These are phyloP conservation scores for Drosophila guanche DNA, from an alignment of 1,140 invertebrate species.

Conservation along the genomic window DNA sequence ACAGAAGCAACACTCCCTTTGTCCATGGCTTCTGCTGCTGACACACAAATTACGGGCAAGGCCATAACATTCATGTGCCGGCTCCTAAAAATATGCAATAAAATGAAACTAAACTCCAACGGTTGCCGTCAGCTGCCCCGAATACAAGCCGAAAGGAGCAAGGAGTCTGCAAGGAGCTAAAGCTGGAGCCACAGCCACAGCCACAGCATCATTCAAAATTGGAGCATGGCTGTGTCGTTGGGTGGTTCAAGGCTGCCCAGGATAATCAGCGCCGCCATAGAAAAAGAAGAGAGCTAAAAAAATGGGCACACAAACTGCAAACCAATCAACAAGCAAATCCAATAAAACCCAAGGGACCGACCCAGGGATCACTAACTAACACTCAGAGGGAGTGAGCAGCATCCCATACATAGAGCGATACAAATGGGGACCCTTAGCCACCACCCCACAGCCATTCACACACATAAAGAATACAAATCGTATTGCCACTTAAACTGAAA, in stretches of 20 bases:
- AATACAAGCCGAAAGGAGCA: background rate
- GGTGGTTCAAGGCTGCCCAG: constrained; percentile 1
- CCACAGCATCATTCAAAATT: constrained; percentile 1
- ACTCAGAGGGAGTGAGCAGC: constrained; percentile 14
- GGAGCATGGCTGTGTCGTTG: background rate
- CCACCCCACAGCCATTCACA: constrained; percentile 17
- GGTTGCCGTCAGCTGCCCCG: constrained; percentile 52
- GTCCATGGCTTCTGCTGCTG: constrained; percentile 41
- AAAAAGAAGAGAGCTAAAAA: constrained; percentile 18
- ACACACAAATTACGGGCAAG: constrained; percentile 74
- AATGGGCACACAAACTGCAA: constrained; percentile 50
- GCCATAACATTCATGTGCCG: constrained; percentile 70
- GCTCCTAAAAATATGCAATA: constrained; percentile 74
- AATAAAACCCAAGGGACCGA: constrained; percentile 68
- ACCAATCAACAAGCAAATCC: constrained; percentile 78
- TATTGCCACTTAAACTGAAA: constrained; percentile 80
- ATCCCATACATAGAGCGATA: constrained; percentile 5
- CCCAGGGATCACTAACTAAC: constrained; percentile 62
- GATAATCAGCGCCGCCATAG: constrained; percentile 52
- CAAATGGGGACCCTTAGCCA: constrained; percentile 10
- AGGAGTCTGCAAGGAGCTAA: no score
- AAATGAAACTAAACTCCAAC: constrained; percentile 58
- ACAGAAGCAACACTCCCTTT: background rate
- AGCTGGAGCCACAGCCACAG: background rate
- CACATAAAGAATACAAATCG: constrained; percentile 78